Base-by-base conservation (phyloP, 1,140 invertebrate genomes). In the Wiebesia pumilae region DNA sequence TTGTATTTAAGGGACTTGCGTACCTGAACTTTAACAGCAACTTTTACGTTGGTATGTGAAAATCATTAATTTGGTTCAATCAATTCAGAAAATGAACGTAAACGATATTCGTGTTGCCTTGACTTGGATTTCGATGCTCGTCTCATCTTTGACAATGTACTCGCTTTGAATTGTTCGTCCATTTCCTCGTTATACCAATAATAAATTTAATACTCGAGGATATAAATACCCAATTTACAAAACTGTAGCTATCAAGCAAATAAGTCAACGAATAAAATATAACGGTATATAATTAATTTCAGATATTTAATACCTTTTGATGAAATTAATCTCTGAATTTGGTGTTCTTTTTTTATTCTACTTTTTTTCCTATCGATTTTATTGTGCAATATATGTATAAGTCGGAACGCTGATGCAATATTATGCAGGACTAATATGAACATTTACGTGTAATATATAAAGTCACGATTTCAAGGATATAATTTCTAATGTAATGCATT, bases 401-500 rank as follows among this genome's bases (percentile, higher is more conserved):
- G 58, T 3, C 27, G 10, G 1, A 27, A 62, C 4, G 24, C 14
- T 10, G 24, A 16, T 62, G 19, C 9, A 2, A 54, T 54, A 54
- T 27, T 3, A 27, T 62, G 27, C 58, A 62, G 27, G 14, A 27
- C 27, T 27, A 62, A 62, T 62, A 62, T 27, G 58, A 69, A 69
- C 30, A 35, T 33, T 69, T 40, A 19, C 27, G 24, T 27, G 43
- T 33, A 30, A 51, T 19, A 33, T 24, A 51, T n/a, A n/a, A 51
- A 6, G 14, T 10, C 21, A 62, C 62, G 19, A 24, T 30, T 80
- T 58, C 21, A 58, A 16, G 24, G 38, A 19, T 24, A 51, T 62
- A 58, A 80, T 58, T 80, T 80, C 38, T 58, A 43, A 62, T 58
- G 51, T 30, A 62, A 62, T 58, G 62, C 24, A 30, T 62, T 38